Conservation (phyloP, 2,797 vertebrate genomes). For the Sebastes itinus region DNA sequence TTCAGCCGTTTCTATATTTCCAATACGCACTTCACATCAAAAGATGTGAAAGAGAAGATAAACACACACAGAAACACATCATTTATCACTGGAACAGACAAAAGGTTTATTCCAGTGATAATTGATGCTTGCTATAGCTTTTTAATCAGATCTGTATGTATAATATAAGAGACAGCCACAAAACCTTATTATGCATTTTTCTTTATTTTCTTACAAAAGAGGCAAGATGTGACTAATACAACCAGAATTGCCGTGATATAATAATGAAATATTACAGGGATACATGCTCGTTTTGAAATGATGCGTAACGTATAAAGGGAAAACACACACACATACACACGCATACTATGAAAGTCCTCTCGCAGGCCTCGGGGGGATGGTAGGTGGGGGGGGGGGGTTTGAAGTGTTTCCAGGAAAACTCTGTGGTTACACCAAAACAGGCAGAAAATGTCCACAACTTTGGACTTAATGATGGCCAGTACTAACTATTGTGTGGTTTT, state of each 20-base stretch:
- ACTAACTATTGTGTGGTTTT: slow-evolving; percentile 57
- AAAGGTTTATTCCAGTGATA: not conserved
- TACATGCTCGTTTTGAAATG: slow-evolving; percentile 83
- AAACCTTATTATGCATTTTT: slow-evolving; percentile 38
- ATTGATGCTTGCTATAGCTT: not conserved
- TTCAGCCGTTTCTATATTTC: not conserved
- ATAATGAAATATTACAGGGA: slow-evolving; percentile 74
- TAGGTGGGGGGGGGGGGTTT: not conserved
- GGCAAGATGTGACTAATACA: slow-evolving; percentile 67
- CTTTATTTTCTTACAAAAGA: slow-evolving; percentile 79
- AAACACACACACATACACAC: slow-evolving; percentile 36
- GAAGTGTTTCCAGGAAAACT: slow-evolving; percentile 28
- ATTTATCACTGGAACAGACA: not conserved
- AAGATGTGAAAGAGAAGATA: not conserved
- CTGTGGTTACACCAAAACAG: slow-evolving; percentile 51
- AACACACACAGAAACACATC: not conserved
- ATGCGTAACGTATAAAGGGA: slow-evolving; percentile 66
- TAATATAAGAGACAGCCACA: not conserved
- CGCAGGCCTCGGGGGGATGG: slow-evolving; percentile 8
- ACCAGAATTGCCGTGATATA: slow-evolving; percentile 53
- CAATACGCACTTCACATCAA: slow-evolving; percentile 12
- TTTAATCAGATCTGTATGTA: not conserved
- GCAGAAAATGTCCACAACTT: slow-evolving; percentile 75
- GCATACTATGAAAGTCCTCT: slow-evolving; percentile 45
- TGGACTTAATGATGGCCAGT: slow-evolving; percentile 49